Percentiles rank a stretch among this genome's conserved stretches.
phyloP scores from a whole-genome alignment of 2,797 vertebrate genomes.

The Prunella strophiata region DNA sequence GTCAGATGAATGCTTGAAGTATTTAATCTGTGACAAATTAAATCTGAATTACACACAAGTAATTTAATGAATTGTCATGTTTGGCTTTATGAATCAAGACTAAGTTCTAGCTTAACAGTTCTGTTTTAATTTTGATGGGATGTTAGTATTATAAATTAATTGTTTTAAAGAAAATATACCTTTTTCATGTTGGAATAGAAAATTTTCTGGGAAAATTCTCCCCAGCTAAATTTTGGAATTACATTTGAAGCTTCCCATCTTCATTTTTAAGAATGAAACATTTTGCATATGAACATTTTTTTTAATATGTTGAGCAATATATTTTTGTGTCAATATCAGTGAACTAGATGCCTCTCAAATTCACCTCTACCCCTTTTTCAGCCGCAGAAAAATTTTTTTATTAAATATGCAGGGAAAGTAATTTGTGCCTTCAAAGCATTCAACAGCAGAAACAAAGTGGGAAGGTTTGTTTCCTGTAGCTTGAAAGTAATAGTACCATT shows the following conservation, averaged over 20 bases:
- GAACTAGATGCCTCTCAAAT: neutral
- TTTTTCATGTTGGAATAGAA: neutral
- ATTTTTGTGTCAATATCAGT: neutral
- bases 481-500: neutral
- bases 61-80: neutral
- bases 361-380: neutral
- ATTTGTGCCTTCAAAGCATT: neutral
- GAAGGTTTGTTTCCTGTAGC: neutral
- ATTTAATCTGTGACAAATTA: neutral
- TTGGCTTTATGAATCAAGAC: neutral
- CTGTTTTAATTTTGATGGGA: neutral
- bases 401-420: neutral
- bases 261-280: neutral
- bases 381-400: neutral
- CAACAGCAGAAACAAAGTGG: neutral
- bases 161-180: neutral
- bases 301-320: neutral
- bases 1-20: neutral
- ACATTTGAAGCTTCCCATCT: neutral
- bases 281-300: neutral
- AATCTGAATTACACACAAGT: neutral
- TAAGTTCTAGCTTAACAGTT: neutral
- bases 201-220: neutral
- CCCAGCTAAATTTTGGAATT: neutral
- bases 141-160: neutral